These are phyloP conservation scores for Phoxinus dragarum DNA, from an alignment of 2,797 vertebrate genomes.

Conservation along the genomic window DNA sequence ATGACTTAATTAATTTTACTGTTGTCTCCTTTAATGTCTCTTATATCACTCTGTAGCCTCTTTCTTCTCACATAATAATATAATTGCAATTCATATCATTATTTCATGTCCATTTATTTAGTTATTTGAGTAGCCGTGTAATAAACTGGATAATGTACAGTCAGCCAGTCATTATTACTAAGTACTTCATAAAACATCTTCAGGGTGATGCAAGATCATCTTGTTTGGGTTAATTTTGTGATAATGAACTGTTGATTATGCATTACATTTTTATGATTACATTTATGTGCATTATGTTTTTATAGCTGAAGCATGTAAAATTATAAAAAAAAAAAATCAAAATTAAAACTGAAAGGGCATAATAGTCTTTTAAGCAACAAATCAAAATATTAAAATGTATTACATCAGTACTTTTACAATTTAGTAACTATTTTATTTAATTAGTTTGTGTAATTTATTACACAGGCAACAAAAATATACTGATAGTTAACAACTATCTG, in stretches of 20 bases:
- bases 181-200: not conserved
- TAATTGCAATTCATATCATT: not conserved
- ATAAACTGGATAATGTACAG: not conserved
- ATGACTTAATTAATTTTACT: not conserved
- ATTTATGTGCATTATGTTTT: not conserved
- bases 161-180: not conserved
- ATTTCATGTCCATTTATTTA: not conserved
- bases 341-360: not conserved
- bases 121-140: not conserved
- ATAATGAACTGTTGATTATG: not conserved
- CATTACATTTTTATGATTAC: not conserved
- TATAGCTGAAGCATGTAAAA: not conserved
- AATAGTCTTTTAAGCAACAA: not conserved
- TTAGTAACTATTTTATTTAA: not conserved
- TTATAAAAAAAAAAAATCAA: not conserved
- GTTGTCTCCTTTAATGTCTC: not conserved
- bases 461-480: not conserved
- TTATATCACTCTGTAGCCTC: not conserved
- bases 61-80: not conserved
- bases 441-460: not conserved
- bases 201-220: not conserved
- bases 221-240: not conserved
- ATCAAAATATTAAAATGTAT: not conserved
- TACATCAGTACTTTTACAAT: not conserved
- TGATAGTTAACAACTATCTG: not conserved